Evolutionary conservation across 2,888 invertebrate species (phyloP), one percentile per base, ranked within the genome.

Genomic region (Melanargia galathea): DNA sequence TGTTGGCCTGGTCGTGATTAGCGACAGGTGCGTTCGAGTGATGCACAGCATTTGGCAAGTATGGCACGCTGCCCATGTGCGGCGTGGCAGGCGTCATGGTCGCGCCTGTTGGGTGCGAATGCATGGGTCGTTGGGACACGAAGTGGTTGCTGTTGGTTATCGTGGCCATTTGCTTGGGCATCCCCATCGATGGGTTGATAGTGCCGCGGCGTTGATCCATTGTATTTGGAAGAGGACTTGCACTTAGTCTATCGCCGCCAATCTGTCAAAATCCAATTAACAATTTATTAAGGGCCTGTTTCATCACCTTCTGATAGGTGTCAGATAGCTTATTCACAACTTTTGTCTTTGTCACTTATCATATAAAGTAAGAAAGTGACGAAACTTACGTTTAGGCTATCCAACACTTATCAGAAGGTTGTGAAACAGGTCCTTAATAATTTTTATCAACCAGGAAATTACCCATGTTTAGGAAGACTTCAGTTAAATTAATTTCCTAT

Each of bases 41-140:
- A 46, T 80, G 82, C 71, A 81, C 73, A 33, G 78, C 77, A 54
- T 82, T 77, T 46, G 84, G 79, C 49, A 90, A 73, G 69, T 82
- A 89, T 35, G 89, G 91, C 85, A 87, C 82, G 71, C 86, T 87
- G 65, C 87, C 87, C 60, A 88, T 68, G 38, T 86, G 86, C 10
- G 72, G 63, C n/a, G n/a, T n/a, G n/a, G n/a, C n/a, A n/a, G n/a
- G n/a, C 11, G 72, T 62, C 67, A 58, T 73, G 63, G 20, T 73
- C 16, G 68, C 55, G 33, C 65, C 46, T 59, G 57, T 64, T 48
- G 57, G 60, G 13, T 67, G 70, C 7, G 63, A 56, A 30, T 73
- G 64, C 16, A 71, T 54, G 6, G 68, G 63, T 6, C 70, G 81
- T 55, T 78, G 82, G 10, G 71, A 61, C 4, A 71, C 65, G 18